Evolutionary conservation across 2,113 vertebrate genomes (phyloP).

Genomic region (Myrmecobius fasciatus): DNA sequence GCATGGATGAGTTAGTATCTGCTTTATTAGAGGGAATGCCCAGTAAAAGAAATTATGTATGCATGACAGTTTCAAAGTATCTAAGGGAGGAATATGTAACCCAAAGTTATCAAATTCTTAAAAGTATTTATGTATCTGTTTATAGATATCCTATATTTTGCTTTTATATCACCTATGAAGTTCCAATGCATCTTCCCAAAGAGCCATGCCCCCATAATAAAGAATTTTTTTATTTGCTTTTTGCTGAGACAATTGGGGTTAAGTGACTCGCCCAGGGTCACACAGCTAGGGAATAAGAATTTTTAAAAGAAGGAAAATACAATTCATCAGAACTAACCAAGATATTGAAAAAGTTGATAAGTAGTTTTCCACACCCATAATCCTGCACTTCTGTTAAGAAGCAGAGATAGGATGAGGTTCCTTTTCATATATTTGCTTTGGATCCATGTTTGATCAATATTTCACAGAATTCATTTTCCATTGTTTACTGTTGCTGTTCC

Average conservation of each 20-base stretch:
- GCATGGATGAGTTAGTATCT: neutral
- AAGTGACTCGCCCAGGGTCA: too few relatives aligned
- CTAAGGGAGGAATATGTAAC: neutral
- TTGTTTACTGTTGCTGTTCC: neutral
- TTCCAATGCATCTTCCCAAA: neutral
- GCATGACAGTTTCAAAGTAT: neutral
- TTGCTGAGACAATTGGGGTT: too few relatives aligned
- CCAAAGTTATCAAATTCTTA: neutral
- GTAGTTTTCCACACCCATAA: neutral
- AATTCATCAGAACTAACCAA: neutral
- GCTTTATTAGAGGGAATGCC: too few relatives aligned
- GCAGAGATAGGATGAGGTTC: neutral
- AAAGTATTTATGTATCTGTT: too few relatives aligned
- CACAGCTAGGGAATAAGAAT: too few relatives aligned
- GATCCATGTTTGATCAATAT: neutral
- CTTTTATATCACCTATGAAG: neutral
- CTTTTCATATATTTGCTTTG: neutral
- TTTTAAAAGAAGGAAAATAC: neutral
- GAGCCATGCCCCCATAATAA: neutral
- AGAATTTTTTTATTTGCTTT: too few relatives aligned
- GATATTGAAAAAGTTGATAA: neutral
- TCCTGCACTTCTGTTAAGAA: neutral
- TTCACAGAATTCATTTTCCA: neutral
- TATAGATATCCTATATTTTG: neutral
- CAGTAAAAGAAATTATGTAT: neutral